phyloP scores from a whole-genome alignment of 2,797 vertebrate species.

The Acanthopagrus latus region DNA sequence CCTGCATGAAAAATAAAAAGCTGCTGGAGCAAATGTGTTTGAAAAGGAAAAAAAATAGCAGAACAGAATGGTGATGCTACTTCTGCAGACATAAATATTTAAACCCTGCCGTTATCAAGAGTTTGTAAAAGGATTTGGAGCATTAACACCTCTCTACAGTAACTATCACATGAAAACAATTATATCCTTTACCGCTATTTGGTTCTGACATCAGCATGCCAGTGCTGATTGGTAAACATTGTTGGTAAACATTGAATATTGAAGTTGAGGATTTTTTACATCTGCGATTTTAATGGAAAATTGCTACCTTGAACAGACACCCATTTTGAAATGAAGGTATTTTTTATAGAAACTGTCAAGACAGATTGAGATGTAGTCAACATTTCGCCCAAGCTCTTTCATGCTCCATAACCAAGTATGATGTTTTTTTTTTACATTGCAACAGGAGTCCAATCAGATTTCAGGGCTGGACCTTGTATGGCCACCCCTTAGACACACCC shows the following conservation, averaged over 20 bases:
- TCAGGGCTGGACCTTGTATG: slow-evolving; percentile 21
- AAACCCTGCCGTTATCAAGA: background rate
- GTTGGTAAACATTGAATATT: background rate
- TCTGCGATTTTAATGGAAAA: background rate
- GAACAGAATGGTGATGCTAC: no score
- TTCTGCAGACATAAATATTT: background rate
- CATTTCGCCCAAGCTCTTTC: background rate
- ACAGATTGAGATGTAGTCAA: no score
- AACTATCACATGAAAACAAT: background rate
- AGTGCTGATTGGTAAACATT: background rate
- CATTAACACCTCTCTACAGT: background rate
- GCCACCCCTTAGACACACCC: slow-evolving; percentile 27
- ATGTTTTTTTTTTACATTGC: background rate
- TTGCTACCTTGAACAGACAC: background rate
- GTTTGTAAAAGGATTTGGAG: background rate
- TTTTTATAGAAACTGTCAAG: background rate
- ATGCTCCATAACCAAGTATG: background rate
- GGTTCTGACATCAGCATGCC: background rate
- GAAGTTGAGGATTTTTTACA: background rate
- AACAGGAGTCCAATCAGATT: slow-evolving; percentile 1
- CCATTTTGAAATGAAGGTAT: background rate
- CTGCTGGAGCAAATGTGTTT: no score
- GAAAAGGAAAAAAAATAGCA: no score
- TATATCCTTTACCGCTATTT: background rate
- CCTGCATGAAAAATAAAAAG: no score